Conservation (phyloP, 2,888 invertebrate genomes). For the Incurvaria masculella region DNA sequence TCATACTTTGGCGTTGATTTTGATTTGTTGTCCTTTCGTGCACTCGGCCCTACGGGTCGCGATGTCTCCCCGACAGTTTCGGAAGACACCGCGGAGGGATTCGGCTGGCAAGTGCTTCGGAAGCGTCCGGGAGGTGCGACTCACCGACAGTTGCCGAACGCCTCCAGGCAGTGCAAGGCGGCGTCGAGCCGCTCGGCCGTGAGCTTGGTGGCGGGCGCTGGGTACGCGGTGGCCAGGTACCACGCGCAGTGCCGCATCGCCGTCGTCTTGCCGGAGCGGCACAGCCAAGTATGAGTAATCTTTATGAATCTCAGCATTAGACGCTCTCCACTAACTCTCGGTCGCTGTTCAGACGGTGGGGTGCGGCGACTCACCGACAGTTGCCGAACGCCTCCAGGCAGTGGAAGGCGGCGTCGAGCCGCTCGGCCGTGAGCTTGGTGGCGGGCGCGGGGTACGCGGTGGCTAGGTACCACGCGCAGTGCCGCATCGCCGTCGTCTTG, state of each 20-base stretch:
- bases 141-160: constrained; percentile 74
- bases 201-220: constrained; percentile 70
- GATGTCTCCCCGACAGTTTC: too few relatives aligned
- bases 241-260: constrained; percentile 86
- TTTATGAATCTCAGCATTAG: too few relatives aligned
- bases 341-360: too few relatives aligned
- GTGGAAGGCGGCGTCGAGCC: constrained; percentile 77
- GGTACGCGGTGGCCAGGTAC: constrained; percentile 82
- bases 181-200: constrained; percentile 83
- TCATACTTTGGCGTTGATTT: too few relatives aligned
- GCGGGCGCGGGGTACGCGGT: constrained; percentile 75
- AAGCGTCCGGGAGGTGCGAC: too few relatives aligned
- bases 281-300: too few relatives aligned
- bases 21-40: too few relatives aligned
- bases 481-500: constrained; percentile 86
- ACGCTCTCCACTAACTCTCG: too few relatives aligned
- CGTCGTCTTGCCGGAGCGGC: constrained; percentile 70
- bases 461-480: constrained; percentile 84
- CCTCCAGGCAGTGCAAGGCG: constrained; percentile 79
- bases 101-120: too few relatives aligned
- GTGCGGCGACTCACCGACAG: constrained; percentile 39
- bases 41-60: too few relatives aligned
- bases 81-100: too few relatives aligned
- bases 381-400: constrained; percentile 90
- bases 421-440: constrained; percentile 77